Evolutionary conservation across 2,888 invertebrate species (phyloP), one percentile per base, ranked within the genome.

Genomic region (Sarcophaga carnaria): DNA sequence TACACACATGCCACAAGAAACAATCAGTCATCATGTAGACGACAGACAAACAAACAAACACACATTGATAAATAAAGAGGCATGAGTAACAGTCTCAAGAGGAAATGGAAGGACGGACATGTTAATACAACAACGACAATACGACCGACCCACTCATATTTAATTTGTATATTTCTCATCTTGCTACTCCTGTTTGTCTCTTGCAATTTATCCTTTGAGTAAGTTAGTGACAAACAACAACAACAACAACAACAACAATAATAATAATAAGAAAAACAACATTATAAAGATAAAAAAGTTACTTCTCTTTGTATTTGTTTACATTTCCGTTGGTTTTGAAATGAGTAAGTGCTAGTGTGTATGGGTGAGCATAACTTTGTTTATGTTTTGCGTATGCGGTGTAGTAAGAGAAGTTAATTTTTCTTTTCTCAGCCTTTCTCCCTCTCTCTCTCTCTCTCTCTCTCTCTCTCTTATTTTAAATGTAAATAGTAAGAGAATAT

Each of bases 1-100:
- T 78, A 47, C 45, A 62, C 62, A 82, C 71, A 82, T 67, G 66
- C 62, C 71, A 77, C 54, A 79, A 79, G n/a, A 66, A 66, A 66
- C 62, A 69, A 47, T 25, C 6, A 77, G 10, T 37, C 47, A 37
- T 37, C 6, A 37, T 37, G 14, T 14, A 14, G 11, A 14, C 11
- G 47, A 2, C 45, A 12, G 59, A 62, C 4, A 71, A 49, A 47
- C 0, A 5, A 6, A 69, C n/a, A 63, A 60, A 47, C n/a, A 60
- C 60, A 20, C 45, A 66, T 67, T 8, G n/a, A 67, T 3, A 67
- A 72, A 45, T 45, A 14, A 27, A n/a, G n/a, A 20, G 20, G 17
- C 3, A 45, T n/a, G 20, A 17, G 8, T 11, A n/a, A 62, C 45
- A 63, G 22, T 2, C 62, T 8, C 8, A 62, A 8, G 17, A 20